Evolutionary conservation across 2,113 vertebrate species (phyloP).

Genomic region (Aegypius monachus): DNA sequence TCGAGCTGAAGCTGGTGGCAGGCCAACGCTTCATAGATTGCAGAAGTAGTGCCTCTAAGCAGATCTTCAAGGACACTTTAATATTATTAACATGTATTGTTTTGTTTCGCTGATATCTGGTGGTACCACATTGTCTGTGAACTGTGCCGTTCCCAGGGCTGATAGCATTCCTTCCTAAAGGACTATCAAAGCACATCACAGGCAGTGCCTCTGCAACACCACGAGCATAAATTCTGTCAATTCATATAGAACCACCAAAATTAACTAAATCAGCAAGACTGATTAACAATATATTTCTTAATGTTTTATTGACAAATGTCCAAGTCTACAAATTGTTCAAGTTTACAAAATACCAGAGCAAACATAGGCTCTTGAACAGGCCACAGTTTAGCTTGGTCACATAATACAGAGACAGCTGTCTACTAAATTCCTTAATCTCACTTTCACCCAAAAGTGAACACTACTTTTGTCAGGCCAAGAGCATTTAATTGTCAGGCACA

Average conservation of each 20-base stretch:
- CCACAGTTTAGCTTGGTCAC: neutral
- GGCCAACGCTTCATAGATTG: neutral
- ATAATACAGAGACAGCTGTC: neutral
- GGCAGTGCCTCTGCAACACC: neutral
- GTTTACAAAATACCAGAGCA: neutral
- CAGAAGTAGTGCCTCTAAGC: neutral
- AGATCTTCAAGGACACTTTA: neutral
- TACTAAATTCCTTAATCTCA: neutral
- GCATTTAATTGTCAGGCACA: neutral
- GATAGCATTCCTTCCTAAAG: neutral
- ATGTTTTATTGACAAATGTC: neutral
- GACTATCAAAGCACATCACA: neutral
- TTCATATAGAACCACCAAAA: neutral
- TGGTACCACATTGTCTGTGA: neutral
- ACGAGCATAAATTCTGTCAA: neutral
- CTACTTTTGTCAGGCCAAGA: neutral
- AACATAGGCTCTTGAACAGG: neutral
- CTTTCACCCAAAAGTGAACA: neutral
- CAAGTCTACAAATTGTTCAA: neutral
- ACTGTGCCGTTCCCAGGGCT: neutral
- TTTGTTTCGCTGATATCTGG: neutral
- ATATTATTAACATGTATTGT: neutral
- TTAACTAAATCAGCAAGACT: neutral
- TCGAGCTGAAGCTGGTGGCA: neutral
- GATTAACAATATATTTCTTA: accelerated